These are phyloP conservation scores for Hyperoplus immaculatus DNA, from an alignment of 2,797 vertebrate species.

Conservation along the genomic window DNA sequence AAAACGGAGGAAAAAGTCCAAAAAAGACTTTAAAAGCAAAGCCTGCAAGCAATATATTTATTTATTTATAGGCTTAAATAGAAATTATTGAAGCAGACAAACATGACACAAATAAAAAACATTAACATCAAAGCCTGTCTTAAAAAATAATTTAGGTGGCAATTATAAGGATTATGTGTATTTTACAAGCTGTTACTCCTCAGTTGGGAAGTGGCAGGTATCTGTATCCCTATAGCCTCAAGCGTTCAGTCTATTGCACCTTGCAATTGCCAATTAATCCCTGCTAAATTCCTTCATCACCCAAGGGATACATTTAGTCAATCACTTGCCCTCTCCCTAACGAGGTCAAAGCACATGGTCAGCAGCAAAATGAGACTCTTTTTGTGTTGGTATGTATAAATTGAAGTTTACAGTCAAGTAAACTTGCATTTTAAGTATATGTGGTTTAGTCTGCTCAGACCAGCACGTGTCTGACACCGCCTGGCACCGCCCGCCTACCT, in stretches of 20 bases:
- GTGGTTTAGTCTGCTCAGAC: too few species aligned
- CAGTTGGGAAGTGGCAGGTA: conserved; percentile 20
- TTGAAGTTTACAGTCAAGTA: too few species aligned
- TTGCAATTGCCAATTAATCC: conserved; percentile 54
- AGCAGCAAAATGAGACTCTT: conserved; percentile 31
- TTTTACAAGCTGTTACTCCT: conserved; percentile 13
- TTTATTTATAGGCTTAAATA: conserved; percentile 36
- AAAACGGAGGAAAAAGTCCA: conserved; percentile 4
- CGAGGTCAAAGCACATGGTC: conserved; percentile 55
- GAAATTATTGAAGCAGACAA: conserved; percentile 35
- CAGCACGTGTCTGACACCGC: too few species aligned
- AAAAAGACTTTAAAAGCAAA: conserved; percentile 12
- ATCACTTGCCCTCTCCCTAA: conserved; percentile 29
- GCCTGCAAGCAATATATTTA: conserved; percentile 17
- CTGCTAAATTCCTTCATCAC: conserved; percentile 51
- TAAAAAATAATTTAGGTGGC: conserved; percentile 11
- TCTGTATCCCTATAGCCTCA: conserved; percentile 19
- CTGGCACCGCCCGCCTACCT: too few species aligned
- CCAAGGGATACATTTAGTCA: conserved; percentile 51
- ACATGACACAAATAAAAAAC: conserved; percentile 39
- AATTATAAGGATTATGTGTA: conserved; percentile 20
- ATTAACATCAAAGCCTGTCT: not conserved
- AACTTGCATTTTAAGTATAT: too few species aligned
- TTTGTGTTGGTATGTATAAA: too few species aligned
- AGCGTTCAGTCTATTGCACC: conserved; percentile 41